phyloP scores from a whole-genome alignment of 2,888 invertebrate genomes.

The Cordilura impudica region DNA sequence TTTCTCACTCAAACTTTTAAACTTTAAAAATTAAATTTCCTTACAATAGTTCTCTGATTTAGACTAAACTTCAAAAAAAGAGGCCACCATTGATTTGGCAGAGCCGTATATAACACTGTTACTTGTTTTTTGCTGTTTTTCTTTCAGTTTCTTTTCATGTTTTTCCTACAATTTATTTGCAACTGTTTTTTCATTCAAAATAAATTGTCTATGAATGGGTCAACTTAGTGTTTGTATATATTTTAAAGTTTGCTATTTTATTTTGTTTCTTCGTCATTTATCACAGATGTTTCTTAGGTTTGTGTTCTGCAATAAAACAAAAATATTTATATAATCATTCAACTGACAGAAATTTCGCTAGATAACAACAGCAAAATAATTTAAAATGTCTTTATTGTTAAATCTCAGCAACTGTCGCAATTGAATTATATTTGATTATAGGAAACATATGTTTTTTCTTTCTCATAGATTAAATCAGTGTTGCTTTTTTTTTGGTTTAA shows the following conservation, averaged over 20 bases:
- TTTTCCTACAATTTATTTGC: not conserved
- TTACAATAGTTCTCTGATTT: too few relatives aligned
- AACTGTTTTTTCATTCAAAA: slow-evolving; percentile 1
- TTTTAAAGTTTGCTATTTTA: slow-evolving; percentile 10
- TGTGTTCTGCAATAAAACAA: not conserved
- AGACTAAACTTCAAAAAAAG: too few relatives aligned
- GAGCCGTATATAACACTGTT: too few relatives aligned
- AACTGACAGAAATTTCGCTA: not conserved
- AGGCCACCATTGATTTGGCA: too few relatives aligned
- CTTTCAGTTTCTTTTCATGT: slow-evolving; percentile 11
- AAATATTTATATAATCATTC: not conserved
- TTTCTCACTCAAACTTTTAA: too few relatives aligned
- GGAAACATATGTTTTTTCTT: slow-evolving; percentile 28
- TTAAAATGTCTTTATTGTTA: not conserved
- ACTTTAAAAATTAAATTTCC: too few relatives aligned
- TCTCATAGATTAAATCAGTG: too few relatives aligned
- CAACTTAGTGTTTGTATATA: slow-evolving; percentile 55
- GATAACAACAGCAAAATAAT: not conserved
- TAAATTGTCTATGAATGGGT: slow-evolving; percentile 56
- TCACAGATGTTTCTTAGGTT: slow-evolving; percentile 41
- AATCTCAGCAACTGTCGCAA: not conserved
- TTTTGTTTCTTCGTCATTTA: slow-evolving; percentile 5
- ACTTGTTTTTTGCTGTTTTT: too few relatives aligned
- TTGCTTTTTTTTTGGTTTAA: too few relatives aligned
- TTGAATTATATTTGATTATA: not conserved